Evolutionary conservation across 1,140 invertebrate genomes (phyloP), one percentile per base, ranked within the genome.

Genomic region (Paramacrobiotus metropolitanus): DNA sequence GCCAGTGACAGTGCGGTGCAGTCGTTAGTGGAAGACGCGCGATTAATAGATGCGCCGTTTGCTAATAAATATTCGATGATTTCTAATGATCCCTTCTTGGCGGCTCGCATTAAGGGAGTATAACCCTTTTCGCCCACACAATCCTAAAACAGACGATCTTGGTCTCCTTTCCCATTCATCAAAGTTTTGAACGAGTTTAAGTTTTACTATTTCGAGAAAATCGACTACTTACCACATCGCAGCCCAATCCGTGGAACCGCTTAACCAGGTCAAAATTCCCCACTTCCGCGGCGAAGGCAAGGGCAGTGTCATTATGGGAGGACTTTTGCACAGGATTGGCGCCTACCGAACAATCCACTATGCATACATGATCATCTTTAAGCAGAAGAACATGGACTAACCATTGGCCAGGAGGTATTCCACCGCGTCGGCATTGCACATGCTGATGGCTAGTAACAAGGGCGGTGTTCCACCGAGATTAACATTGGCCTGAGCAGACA

Each of bases 31-130:
- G 24, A 15, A 0, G 48, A 55, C 15, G 28, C 48, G 9, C 48
- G 48, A 24, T 55, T 55, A 24, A 55, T 55, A 9, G 15, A 15
- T 4, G 48, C 48, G 24, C 48, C 48, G 15, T 55, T 55, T 15
- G 15, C 48, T 15, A 55, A 28, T 4, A 55, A 28, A 24, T 55
- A 55, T 24, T 55, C 48, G 4, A 55, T 24, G 15, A 55, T 28
- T 24, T 55, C 48, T 28, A 55, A 28, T 15, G 48, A 55, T 15
- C 48, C 48, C 24, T 55, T 55, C 48, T 55, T 55, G 48, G 48
- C 48, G 15, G 48, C 48, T 28, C 28, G 15, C 48, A 55, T 55
- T 24, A 55, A 24, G 15, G 48, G 48, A 9, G 48, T 55, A 15
- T 55, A 24, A 9, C 48, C 48, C 48, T 55, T 55, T 4, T 55